phyloP scores from a whole-genome alignment of 2,113 vertebrate species.

The Puffinus mauretanicus region DNA sequence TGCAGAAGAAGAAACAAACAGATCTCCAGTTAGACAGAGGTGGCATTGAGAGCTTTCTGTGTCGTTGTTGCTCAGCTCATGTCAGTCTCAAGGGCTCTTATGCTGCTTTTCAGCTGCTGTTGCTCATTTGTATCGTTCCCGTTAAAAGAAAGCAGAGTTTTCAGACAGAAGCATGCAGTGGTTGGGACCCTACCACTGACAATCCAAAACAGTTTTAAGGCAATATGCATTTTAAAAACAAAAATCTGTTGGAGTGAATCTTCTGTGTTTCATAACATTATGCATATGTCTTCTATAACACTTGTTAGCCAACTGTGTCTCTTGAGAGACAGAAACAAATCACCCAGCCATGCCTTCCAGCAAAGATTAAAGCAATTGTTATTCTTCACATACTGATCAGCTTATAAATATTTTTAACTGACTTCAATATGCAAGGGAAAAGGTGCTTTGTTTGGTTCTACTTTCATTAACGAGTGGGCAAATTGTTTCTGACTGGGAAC shows the following conservation, averaged over 20 bases:
- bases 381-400: slow-evolving; percentile 13
- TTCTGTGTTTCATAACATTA: background rate
- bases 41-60: background rate
- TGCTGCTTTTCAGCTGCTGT: background rate
- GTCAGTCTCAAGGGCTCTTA: background rate
- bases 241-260: background rate
- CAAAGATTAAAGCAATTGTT: slow-evolving; percentile 33
- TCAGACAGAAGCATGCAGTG: background rate
- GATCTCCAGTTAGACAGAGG: background rate
- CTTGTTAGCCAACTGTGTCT: background rate
- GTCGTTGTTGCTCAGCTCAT: background rate
- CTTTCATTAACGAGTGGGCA: background rate
- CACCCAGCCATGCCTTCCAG: background rate
- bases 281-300: background rate
- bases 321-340: slow-evolving; percentile 19
- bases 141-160: background rate
- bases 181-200: background rate
- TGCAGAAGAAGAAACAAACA: background rate
- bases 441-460: background rate
- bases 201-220: background rate
- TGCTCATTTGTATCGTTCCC: background rate
- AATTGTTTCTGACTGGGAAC: background rate
- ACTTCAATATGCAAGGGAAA: background rate
- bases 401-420: background rate
- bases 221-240: background rate